Evolutionary conservation across 2,888 invertebrate species (phyloP), one percentile per base, ranked within the genome.

Genomic region (Urechis unicinctus): DNA sequence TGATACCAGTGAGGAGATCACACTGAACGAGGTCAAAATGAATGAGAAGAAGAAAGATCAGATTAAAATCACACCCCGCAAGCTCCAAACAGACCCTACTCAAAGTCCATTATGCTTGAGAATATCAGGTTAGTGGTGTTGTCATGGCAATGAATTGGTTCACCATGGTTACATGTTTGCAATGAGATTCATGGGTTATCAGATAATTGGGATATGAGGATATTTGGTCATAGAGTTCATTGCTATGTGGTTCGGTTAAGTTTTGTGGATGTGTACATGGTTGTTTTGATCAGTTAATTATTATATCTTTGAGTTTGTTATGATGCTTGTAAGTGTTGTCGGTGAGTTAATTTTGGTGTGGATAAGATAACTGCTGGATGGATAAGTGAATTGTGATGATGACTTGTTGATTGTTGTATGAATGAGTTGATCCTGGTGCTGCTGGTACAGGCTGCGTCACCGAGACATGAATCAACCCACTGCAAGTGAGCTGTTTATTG

Each of bases 51-150:
- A 74, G 62, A 73, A 73, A 54, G 73, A 75, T 22, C 69, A 69
- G 56, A 53, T 72, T 6, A 73, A 73, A 51, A 56, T 65, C 5
- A 61, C 61, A 29, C 62, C 62, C 24, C 58, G 62, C 50, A 69
- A 66, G 54, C 67, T 75, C 71, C 74, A 0, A 77, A 77, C 61
- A 63, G 73, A 53, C 77, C 77, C 4, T 77, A 75, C 66, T 70
- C 74, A 56, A 76, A 77, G 56, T 61, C 66, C 42, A 70, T 77
- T 41, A 59, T 78, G 42, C 66, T 70, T 50, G 77, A 78, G 53
- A 65, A 72, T 54, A 75, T 78, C 59, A 73, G 66, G 76, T 76
- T 55, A 61, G 68, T 55, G 22, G 4, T 28, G 21, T 3, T n/a
- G n/a, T n/a, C n/a, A n/a, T n/a, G n/a, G n/a, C n/a, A n/a, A n/a